Evolutionary conservation across 2,113 vertebrate species (phyloP).

Genomic region (Lynx canadensis): DNA sequence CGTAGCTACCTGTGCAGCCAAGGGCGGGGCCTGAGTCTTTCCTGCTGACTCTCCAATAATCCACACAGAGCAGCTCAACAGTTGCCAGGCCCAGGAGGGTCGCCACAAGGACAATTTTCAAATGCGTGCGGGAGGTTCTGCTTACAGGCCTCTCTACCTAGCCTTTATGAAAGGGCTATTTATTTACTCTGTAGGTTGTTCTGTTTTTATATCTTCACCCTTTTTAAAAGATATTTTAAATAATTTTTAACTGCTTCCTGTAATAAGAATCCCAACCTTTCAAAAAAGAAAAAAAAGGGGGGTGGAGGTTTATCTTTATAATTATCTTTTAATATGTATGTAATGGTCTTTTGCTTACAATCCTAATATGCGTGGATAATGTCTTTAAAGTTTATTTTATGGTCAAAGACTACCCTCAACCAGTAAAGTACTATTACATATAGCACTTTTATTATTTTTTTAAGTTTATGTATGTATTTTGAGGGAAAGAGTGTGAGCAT

Average conservation of each 20-base stretch:
- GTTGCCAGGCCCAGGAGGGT: background rate
- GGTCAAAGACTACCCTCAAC: background rate
- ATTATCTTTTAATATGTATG: background rate
- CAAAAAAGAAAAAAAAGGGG: background rate
- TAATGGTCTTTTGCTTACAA: background rate
- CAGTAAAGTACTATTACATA: background rate
- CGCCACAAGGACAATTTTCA: background rate
- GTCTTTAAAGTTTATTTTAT: background rate
- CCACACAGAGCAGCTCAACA: too few relatives aligned
- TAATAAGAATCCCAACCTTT: conserved; percentile 1
- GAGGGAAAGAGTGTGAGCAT: too few relatives aligned
- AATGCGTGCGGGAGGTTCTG: background rate
- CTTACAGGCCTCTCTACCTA: background rate
- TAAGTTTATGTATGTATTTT: too few relatives aligned
- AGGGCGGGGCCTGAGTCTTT: rapidly evolving
- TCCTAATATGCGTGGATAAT: background rate
- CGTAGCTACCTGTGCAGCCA: rapidly evolving
- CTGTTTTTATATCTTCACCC: background rate
- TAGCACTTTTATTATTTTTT: background rate
- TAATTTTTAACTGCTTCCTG: background rate
- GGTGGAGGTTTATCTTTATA: background rate
- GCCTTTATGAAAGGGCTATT: background rate
- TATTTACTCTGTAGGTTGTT: background rate
- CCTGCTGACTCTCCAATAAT: background rate
- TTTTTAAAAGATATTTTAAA: background rate